phyloP scores from a whole-genome alignment of 1,140 invertebrate genomes.

The Solen grandis region DNA sequence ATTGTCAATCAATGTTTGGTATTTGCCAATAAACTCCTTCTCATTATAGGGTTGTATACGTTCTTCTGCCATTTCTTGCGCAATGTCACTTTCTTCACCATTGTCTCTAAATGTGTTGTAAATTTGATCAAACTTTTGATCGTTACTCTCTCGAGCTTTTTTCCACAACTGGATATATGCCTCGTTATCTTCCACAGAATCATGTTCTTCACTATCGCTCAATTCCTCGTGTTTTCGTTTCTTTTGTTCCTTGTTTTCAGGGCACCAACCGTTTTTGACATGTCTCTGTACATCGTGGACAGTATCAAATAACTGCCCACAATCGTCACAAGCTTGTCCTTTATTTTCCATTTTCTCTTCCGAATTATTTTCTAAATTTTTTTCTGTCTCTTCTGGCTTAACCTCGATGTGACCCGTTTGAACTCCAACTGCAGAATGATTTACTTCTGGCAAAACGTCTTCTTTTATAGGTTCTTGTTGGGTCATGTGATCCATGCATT shows the following conservation, averaged over 20 bases:
- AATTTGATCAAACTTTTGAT: neutral
- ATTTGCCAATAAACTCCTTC: neutral
- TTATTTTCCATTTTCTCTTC: neutral
- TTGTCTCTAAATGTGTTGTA: neutral
- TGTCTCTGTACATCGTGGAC: too few species aligned
- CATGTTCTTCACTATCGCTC: neutral
- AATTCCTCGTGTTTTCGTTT: slow-evolving; percentile 8
- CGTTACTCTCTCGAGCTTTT: neutral
- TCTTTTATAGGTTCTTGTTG: slow-evolving; percentile 8
- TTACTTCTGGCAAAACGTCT: neutral
- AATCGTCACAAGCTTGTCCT: too few species aligned
- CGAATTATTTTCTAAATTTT: neutral
- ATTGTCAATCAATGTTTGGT: neutral
- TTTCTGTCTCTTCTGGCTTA: neutral
- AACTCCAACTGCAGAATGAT: neutral
- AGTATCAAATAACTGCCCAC: too few species aligned
- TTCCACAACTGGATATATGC: too few species aligned
- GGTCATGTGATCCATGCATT: slow-evolving; percentile 4
- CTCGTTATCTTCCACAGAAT: too few species aligned
- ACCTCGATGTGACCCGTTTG: too few species aligned
- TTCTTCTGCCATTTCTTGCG: slow-evolving; percentile 15
- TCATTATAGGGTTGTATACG: too few species aligned
- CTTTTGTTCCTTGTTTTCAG: neutral
- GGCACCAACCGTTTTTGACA: too few species aligned
- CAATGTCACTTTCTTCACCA: slow-evolving; percentile 8